Conservation (phyloP, 2,888 invertebrate genomes). For the Drosophila kambysellisi region DNA sequence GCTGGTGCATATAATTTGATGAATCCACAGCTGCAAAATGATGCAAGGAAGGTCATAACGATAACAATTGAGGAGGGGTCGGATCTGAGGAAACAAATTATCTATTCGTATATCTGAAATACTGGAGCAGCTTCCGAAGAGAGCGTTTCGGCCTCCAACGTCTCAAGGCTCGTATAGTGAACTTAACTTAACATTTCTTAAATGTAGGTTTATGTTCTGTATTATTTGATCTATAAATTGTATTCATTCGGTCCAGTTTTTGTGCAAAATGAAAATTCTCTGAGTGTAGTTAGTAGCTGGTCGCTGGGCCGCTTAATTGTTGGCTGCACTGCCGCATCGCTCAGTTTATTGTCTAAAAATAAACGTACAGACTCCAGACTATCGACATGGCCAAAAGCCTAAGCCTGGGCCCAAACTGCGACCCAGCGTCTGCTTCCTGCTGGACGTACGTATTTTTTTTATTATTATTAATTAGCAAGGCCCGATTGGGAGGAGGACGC, state of each 20-base stretch:
- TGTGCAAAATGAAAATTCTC: not conserved
- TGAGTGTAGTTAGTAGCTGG: not conserved
- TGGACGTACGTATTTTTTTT: slow-evolving; percentile 40
- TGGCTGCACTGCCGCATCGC: slow-evolving; percentile 53
- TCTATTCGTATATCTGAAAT: too few species aligned
- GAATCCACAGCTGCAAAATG: not conserved
- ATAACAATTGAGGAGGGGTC: not conserved
- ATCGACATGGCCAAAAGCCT: slow-evolving; percentile 41
- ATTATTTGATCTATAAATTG: not conserved
- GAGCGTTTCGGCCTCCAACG: too few species aligned
- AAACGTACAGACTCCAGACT: slow-evolving; percentile 43
- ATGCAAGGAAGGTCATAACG: not conserved
- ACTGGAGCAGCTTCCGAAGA: not conserved
- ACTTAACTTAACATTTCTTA: too few species aligned
- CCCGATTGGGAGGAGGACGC: slow-evolving; percentile 40
- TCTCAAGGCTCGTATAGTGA: too few species aligned
- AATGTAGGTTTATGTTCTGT: too few species aligned
- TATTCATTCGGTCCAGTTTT: not conserved
- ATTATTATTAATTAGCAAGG: slow-evolving; percentile 76
- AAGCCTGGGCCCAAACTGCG: slow-evolving; percentile 23
- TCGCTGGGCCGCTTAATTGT: slow-evolving; percentile 12
- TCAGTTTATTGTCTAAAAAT: slow-evolving; percentile 76
- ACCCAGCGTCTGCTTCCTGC: slow-evolving; percentile 52
- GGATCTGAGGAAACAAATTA: not conserved
- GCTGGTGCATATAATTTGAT: not conserved